phyloP scores from a whole-genome alignment of 2,797 vertebrate species.

The Acrocephalus scirpaceus region DNA sequence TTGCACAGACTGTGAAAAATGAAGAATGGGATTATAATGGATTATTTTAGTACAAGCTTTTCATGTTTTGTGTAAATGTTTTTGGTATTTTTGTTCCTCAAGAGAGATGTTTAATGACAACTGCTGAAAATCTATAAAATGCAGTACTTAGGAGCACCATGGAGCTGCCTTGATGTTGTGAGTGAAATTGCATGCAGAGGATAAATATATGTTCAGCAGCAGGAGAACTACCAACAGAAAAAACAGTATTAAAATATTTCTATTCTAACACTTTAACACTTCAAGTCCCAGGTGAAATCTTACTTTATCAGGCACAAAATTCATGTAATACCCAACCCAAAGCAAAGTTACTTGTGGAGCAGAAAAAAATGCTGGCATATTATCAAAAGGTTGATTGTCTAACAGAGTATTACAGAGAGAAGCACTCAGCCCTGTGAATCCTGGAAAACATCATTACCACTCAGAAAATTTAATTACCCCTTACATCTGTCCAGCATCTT shows the following conservation, averaged over 20 bases:
- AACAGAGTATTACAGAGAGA: not conserved
- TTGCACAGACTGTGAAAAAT: not conserved
- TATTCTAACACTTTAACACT: not conserved
- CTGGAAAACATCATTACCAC: not conserved
- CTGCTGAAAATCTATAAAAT: slow-evolving; percentile 20
- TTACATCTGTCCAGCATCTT: not conserved
- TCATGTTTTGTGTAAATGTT: not conserved
- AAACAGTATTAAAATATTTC: not conserved
- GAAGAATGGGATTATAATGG: not conserved
- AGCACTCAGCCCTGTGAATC: not conserved
- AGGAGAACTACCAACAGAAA: not conserved
- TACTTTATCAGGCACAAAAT: not conserved
- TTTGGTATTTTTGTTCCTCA: not conserved
- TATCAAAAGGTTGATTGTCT: not conserved
- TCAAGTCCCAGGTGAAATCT: not conserved
- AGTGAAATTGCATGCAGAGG: not conserved
- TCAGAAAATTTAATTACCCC: not conserved
- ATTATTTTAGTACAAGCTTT: not conserved
- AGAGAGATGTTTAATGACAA: not conserved
- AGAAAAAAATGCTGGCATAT: not conserved
- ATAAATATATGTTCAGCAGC: slow-evolving; percentile 9
- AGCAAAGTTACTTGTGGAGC: not conserved
- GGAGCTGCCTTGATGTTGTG: slow-evolving; percentile 6
- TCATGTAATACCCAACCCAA: not conserved
- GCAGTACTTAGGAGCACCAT: not conserved